Evolutionary conservation across 2,113 vertebrate genomes (phyloP).

Genomic region (Nyctibius bracteatus): DNA sequence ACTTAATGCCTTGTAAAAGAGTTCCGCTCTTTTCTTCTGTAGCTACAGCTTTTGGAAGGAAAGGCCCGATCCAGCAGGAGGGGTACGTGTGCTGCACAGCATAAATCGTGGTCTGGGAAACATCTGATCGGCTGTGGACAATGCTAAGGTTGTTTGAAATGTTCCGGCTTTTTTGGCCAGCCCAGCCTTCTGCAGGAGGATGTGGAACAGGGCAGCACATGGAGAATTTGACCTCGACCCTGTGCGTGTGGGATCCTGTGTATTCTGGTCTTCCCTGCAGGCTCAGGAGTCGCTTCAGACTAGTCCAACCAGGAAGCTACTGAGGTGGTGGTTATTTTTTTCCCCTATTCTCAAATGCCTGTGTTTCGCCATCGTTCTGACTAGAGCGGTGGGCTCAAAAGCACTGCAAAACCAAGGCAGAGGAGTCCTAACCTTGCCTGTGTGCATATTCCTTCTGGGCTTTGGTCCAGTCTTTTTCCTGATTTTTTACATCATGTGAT

Average conservation of each 20-base stretch:
- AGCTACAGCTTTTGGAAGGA: background rate
- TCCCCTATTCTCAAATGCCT: background rate
- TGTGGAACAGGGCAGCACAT: background rate
- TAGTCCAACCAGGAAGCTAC: background rate
- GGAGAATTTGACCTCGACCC: background rate
- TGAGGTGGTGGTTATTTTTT: background rate
- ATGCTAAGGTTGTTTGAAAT: background rate
- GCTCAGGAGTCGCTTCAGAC: background rate
- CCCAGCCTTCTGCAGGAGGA: background rate
- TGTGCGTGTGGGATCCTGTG: background rate
- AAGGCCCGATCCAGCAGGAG: constrained; percentile 48
- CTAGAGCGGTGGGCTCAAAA: background rate
- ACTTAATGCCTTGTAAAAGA: constrained; percentile 71
- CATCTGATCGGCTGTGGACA: background rate
- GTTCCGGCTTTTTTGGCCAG: background rate
- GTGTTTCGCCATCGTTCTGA: background rate
- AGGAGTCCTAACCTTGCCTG: background rate
- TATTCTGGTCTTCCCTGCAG: background rate
- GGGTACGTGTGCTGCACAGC: constrained; percentile 17
- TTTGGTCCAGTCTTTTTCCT: background rate
- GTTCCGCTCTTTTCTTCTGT: background rate
- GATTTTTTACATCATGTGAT: background rate
- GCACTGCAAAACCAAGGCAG: background rate
- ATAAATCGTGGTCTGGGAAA: background rate
- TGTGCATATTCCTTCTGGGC: background rate